Conservation (phyloP, 2,888 invertebrate species). For the Myopa testacea region DNA sequence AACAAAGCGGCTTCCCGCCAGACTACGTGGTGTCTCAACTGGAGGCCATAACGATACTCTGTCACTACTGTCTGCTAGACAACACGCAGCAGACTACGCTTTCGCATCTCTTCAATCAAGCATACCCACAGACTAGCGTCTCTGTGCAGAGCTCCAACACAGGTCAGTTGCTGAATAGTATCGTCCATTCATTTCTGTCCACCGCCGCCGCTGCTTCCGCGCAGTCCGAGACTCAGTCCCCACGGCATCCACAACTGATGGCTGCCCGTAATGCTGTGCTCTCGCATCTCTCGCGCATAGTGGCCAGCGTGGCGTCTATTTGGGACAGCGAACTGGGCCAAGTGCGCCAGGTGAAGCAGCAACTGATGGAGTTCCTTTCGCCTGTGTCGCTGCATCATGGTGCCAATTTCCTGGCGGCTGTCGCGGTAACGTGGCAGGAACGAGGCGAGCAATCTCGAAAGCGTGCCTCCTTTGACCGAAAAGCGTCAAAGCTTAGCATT, state of each 20-base stretch:
- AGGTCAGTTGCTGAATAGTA: slow-evolving; percentile 82
- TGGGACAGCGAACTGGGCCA: slow-evolving; percentile 81
- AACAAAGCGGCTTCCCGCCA: slow-evolving; percentile 71
- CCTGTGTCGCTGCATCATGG: slow-evolving; percentile 88
- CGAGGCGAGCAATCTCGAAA: slow-evolving; percentile 70
- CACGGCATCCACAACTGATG: slow-evolving; percentile 63
- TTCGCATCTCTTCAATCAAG: slow-evolving; percentile 72
- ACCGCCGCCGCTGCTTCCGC: slow-evolving; percentile 55
- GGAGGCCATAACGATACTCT: slow-evolving; percentile 81
- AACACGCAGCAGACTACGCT: slow-evolving; percentile 72
- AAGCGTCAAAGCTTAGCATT: slow-evolving; percentile 52
- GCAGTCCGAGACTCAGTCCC: slow-evolving; percentile 56
- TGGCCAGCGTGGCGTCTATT: slow-evolving; percentile 81
- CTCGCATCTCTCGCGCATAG: slow-evolving; percentile 83
- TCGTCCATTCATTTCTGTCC: slow-evolving; percentile 84
- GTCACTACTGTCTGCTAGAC: slow-evolving; percentile 81
- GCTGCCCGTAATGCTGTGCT: slow-evolving; percentile 80
- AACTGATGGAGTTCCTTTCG: slow-evolving; percentile 83
- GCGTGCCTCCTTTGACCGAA: slow-evolving; percentile 67
- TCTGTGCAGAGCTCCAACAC: slow-evolving; percentile 72
- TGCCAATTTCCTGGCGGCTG: slow-evolving; percentile 82
- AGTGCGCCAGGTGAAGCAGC: slow-evolving; percentile 74
- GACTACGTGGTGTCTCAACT: slow-evolving; percentile 84
- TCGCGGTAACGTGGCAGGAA: slow-evolving; percentile 89
- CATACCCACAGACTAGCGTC: slow-evolving; percentile 70